These are phyloP conservation scores for Neodontobutis hainanensis DNA, from an alignment of 2,113 vertebrate species.

Conservation along the genomic window DNA sequence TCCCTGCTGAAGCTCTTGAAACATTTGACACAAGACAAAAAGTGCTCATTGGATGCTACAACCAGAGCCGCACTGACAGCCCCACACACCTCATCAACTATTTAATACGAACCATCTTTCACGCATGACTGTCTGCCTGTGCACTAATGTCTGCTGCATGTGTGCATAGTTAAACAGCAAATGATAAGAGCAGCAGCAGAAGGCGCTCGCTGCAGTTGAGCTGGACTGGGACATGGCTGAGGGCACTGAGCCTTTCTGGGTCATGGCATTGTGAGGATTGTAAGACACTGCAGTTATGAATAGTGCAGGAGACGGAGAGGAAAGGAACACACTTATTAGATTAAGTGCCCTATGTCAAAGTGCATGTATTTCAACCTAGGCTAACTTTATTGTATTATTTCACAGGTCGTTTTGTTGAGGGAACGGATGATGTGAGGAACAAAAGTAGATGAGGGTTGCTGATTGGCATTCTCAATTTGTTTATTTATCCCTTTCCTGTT, in stretches of 20 bases:
- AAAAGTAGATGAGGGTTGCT: too few species aligned
- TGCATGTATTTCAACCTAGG: not conserved
- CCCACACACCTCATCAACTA: slow-evolving; percentile 69
- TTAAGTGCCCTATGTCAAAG: slow-evolving; percentile 6
- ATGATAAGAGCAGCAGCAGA: slow-evolving; percentile 45
- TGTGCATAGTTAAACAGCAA: slow-evolving; percentile 32
- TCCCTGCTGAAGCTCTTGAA: slow-evolving; percentile 47
- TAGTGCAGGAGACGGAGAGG: slow-evolving; percentile 26
- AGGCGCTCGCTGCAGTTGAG: slow-evolving; percentile 56
- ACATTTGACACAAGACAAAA: slow-evolving; percentile 60
- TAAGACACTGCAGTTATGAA: slow-evolving; percentile 29
- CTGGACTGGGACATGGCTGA: slow-evolving; percentile 50
- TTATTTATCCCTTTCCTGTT: too few species aligned
- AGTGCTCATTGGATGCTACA: slow-evolving; percentile 63
- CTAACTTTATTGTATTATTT: not conserved
- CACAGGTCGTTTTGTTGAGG: not conserved
- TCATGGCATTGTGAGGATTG: slow-evolving; percentile 48
- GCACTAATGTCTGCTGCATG: slow-evolving; percentile 23
- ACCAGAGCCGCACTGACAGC: slow-evolving; percentile 58
- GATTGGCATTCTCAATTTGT: too few species aligned
- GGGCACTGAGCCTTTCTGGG: slow-evolving; percentile 50
- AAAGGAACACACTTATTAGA: not conserved
- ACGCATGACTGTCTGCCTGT: slow-evolving; percentile 60
- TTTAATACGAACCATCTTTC: slow-evolving; percentile 71
- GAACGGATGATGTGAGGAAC: not conserved